Evolutionary conservation across 2,113 vertebrate species (phyloP).

Genomic region (Hippocampus mohnikei): DNA sequence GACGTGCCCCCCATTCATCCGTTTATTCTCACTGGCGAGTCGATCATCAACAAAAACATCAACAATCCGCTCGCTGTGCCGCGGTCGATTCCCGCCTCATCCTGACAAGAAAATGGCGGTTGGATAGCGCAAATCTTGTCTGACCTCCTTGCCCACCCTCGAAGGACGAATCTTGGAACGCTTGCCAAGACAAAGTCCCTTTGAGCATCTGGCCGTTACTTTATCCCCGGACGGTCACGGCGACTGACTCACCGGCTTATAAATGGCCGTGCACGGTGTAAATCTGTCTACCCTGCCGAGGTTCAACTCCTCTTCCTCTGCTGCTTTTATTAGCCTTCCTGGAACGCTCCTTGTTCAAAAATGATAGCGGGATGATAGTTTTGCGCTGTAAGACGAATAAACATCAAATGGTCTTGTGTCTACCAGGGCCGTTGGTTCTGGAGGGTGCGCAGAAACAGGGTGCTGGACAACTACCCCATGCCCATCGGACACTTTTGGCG

Average conservation of each 20-base stretch:
- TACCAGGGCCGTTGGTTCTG: conserved; percentile 93
- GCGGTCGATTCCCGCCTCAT: neutral
- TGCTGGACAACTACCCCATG: conserved; percentile 97
- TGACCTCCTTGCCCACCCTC: neutral
- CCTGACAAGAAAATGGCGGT: neutral
- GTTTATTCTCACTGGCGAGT: neutral
- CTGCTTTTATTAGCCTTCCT: neutral
- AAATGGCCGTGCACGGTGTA: conserved; percentile 41
- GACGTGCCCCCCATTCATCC: neutral
- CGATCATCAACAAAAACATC: neutral
- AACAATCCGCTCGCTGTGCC: neutral
- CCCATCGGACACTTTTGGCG: conserved; percentile 95
- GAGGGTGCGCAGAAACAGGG: conserved; percentile 90
- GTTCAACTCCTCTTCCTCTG: neutral
- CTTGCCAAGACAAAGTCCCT: conserved; percentile 56
- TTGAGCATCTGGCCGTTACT: conserved; percentile 47
- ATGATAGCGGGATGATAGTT: neutral
- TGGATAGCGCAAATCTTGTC: neutral
- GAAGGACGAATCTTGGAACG: conserved; percentile 41
- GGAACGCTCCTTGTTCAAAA: neutral
- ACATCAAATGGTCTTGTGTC: neutral
- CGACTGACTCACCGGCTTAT: conserved; percentile 50
- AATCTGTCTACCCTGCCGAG: conserved; percentile 15
- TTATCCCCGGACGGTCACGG: conserved; percentile 47
- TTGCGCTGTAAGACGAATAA: neutral